A percentile compares a stretch with the other conserved stretches of the same genome.
Evolutionary conservation across 2,797 vertebrate species (phyloP).

Genomic region (Leucoraja ocellata): DNA sequence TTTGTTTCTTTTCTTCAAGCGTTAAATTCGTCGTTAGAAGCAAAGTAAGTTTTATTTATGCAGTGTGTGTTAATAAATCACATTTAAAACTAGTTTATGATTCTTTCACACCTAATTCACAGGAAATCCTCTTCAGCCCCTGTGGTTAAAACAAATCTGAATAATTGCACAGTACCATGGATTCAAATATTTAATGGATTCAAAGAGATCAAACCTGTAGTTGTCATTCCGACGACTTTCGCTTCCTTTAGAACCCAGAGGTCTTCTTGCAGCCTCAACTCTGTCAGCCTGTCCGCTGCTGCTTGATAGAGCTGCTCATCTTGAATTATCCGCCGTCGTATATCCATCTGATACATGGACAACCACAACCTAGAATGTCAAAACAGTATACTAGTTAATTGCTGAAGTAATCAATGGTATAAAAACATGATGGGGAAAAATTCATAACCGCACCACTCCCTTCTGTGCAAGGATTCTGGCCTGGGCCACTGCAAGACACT

Average conservation of each 20-base stretch:
- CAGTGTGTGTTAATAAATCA: background rate
- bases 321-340: slow-evolving; percentile 53
- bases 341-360: slow-evolving; percentile 61
- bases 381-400: background rate
- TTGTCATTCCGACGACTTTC: slow-evolving; percentile 87
- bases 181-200: background rate
- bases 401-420: background rate
- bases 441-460: background rate
- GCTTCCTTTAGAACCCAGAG: slow-evolving; percentile 65
- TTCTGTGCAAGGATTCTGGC: background rate
- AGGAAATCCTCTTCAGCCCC: too few species aligned
- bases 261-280: slow-evolving; percentile 69
- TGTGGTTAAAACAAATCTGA: background rate
- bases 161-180: background rate
- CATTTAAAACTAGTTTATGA: background rate
- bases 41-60: background rate
- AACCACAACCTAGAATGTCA: slow-evolving; percentile 69
- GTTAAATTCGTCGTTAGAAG: background rate
- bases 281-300: slow-evolving; percentile 66
- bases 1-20: too few species aligned
- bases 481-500: background rate
- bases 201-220: slow-evolving; percentile 60
- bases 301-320: slow-evolving; percentile 66
- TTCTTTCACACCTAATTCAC: background rate
- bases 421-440: background rate